phyloP scores from a whole-genome alignment of 2,888 invertebrate species.

The Hydropsyche betteni region DNA sequence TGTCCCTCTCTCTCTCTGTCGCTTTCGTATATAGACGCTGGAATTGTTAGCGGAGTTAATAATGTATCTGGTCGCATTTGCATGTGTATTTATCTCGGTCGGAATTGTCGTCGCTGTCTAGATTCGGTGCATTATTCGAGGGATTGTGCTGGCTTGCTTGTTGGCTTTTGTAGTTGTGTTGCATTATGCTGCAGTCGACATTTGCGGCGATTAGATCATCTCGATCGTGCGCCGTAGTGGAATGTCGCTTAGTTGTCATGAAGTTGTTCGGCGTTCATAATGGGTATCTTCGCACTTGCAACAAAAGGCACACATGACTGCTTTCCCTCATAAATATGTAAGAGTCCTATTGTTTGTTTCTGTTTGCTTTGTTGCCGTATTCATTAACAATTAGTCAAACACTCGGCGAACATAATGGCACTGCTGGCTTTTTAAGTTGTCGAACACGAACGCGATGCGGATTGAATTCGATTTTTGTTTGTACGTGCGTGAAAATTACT shows the following conservation, averaged over 20 bases:
- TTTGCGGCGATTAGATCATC: conserved; percentile 10
- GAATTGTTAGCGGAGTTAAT: too few relatives aligned
- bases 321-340: conserved; percentile 31
- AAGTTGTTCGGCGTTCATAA: neutral
- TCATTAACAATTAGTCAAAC: conserved; percentile 25
- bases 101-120: too few relatives aligned
- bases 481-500: too few relatives aligned
- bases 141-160: too few relatives aligned
- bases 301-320: conserved; percentile 22
- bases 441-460: neutral
- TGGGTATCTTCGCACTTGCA: neutral
- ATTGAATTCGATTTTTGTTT: too few relatives aligned
- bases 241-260: conserved; percentile 14
- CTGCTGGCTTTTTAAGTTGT: neutral
- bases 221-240: conserved; percentile 5
- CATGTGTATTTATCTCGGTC: too few relatives aligned
- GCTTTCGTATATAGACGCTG: neutral
- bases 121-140: too few relatives aligned
- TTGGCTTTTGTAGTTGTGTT: too few relatives aligned
- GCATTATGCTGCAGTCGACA: too few relatives aligned
- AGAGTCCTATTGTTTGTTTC: neutral
- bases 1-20: too few relatives aligned
- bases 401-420: neutral
- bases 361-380: conserved; percentile 12
- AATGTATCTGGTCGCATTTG: too few relatives aligned